These are phyloP conservation scores for Drosophila birchii DNA, from an alignment of 2,888 invertebrate genomes.

Conservation along the genomic window DNA sequence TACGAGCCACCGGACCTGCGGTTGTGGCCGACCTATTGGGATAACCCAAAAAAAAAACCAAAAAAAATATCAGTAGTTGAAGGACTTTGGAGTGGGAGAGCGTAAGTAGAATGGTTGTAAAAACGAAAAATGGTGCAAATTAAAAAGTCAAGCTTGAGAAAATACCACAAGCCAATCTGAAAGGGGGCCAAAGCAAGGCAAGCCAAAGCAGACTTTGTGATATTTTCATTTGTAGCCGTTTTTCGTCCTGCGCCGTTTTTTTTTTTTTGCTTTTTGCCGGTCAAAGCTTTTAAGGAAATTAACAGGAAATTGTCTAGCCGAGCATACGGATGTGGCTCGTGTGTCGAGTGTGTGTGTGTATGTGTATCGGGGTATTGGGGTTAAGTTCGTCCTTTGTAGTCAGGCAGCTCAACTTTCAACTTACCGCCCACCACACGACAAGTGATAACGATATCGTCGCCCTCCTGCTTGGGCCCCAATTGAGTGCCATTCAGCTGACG, in stretches of 20 bases:
- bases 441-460: constrained; percentile 92
- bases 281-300: constrained; percentile 82
- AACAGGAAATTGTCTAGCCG: constrained; percentile 80
- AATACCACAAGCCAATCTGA: constrained; percentile 44
- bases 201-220: constrained; percentile 71
- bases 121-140: constrained; percentile 65
- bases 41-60: constrained; percentile 41
- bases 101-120: constrained; percentile 14
- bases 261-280: constrained; percentile 43
- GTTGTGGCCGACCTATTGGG: constrained; percentile 90
- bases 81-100: background rate
- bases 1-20: constrained; percentile 92
- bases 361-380: constrained; percentile 48
- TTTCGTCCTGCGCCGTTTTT: constrained; percentile 28
- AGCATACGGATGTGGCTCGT: constrained; percentile 69
- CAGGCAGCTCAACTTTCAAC: constrained; percentile 65
- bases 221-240: constrained; percentile 73
- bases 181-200: constrained; percentile 33
- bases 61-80: constrained; percentile 4
- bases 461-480: constrained; percentile 93
- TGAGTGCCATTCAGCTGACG: constrained; percentile 91
- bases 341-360: constrained; percentile 28
- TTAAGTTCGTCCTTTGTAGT: constrained; percentile 53
- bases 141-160: constrained; percentile 75
- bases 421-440: constrained; percentile 95